A percentile compares a stretch with the other conserved stretches of the same genome.
Evolutionary conservation across 2,888 invertebrate genomes (phyloP).

Genomic region (Catocala fraxini): DNA sequence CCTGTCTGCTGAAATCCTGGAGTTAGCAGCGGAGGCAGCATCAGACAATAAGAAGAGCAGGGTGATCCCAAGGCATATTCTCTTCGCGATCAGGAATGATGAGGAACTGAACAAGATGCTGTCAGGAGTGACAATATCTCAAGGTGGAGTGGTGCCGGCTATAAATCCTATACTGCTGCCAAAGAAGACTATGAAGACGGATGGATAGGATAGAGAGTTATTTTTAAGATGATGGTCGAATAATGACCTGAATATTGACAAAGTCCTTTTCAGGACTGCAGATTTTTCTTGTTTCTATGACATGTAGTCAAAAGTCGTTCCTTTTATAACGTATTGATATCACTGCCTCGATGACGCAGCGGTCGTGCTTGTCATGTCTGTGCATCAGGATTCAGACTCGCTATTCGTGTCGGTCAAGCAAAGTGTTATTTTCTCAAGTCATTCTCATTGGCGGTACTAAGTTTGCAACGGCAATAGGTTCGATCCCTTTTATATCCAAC

Average conservation of each 20-base stretch:
- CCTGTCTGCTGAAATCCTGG: slow-evolving; percentile 90
- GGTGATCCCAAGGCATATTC: slow-evolving; percentile 64
- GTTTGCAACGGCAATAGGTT: too few species aligned
- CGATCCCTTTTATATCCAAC: too few species aligned
- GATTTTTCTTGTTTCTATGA: slow-evolving; percentile 19
- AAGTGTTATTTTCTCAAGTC: too few species aligned
- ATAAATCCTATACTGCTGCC: slow-evolving; percentile 69
- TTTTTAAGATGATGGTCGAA: slow-evolving; percentile 8
- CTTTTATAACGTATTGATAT: too few species aligned
- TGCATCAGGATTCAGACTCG: too few species aligned
- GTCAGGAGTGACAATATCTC: slow-evolving; percentile 64
- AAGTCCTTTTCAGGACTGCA: slow-evolving; percentile 37
- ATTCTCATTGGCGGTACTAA: too few species aligned
- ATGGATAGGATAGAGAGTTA: slow-evolving; percentile 8
- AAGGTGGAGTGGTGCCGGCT: slow-evolving; percentile 68
- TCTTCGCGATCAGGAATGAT: slow-evolving; percentile 71
- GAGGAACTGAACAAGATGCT: slow-evolving; percentile 70
- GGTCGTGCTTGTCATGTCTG: too few species aligned
- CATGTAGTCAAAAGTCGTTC: too few species aligned
- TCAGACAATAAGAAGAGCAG: slow-evolving; percentile 90
- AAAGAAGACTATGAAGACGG: slow-evolving; percentile 65
- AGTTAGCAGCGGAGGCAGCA: slow-evolving; percentile 89
- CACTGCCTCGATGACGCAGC: too few species aligned
- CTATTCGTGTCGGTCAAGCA: too few species aligned
- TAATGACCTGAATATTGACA: slow-evolving; percentile 23